These are phyloP conservation scores for Smittia aterrima DNA, from an alignment of 2,888 invertebrate species.

Conservation along the genomic window DNA sequence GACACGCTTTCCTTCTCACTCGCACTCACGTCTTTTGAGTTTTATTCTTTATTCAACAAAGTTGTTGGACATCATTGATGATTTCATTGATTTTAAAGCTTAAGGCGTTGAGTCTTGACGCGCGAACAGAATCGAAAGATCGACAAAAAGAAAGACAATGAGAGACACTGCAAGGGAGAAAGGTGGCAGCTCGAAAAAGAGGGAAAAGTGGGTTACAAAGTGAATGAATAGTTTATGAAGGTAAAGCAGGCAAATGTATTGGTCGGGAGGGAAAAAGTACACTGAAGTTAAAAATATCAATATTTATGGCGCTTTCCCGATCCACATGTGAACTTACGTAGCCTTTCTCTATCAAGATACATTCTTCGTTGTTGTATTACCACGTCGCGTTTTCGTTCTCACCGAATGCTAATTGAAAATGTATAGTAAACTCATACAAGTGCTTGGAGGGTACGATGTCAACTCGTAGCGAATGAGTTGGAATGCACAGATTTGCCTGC, in stretches of 20 bases:
- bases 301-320: background rate
- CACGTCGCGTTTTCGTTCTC: background rate
- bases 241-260: background rate
- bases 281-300: background rate
- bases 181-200: background rate
- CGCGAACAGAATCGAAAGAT: background rate
- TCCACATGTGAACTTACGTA: background rate
- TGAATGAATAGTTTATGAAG: slow-evolving; percentile 30
- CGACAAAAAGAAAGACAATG: too few species aligned
- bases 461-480: too few species aligned
- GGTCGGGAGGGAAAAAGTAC: background rate
- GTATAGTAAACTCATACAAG: slow-evolving; percentile 1
- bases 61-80: background rate
- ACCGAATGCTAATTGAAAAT: background rate
- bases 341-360: background rate
- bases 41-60: background rate
- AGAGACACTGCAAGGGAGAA: background rate
- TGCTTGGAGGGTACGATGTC: background rate
- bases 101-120: background rate
- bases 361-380: background rate
- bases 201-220: slow-evolving; percentile 26
- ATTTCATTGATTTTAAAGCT: background rate
- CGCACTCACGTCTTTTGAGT: background rate
- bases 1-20: background rate
- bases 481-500: too few species aligned